Base-by-base conservation (phyloP, 2,888 invertebrate species). In the Holacanthella duospinosa region DNA sequence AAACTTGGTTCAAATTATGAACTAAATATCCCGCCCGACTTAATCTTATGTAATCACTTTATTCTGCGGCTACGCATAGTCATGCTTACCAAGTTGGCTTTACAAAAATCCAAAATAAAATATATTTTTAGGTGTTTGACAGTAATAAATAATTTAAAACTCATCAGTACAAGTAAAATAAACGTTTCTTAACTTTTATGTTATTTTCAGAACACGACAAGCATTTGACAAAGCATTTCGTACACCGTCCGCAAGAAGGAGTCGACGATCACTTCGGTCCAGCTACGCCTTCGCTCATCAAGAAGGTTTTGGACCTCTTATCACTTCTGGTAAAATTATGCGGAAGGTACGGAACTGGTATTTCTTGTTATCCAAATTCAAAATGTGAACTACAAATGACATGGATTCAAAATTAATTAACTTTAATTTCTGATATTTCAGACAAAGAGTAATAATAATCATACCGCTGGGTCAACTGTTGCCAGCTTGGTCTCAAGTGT, bases 271-370 rank as follows among this genome's bases (percentile, higher is more conserved):
- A 29, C 84, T 96, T 68, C 87, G 96, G 63, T 95, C 95, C 16
- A 96, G 97, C 63, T 94, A 99, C 80, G 97, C 97, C 12, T 99
- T 99, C 80, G 93, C 97, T 63, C 97, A 99, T 80, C 93, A 94
- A 76, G 92, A 93, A 82, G 95, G 95, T 74, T 96, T 95, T 79
- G 95, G 95, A 57, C 84, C 93, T 25, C 87, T 99, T 73, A 99
- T 99, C 77, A 97, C 95, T 16, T 93, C 93, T 58, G 96, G 95
- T 65, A 93, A 93, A 80, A 93, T 95, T 75, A 94, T 95, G 93
- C 83, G 86, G 58, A 70, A 70, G 68, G 68, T 64, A 62, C 2
- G 36, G 36, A 36, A n/a, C n/a, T n/a, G n/a, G n/a, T n/a, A n/a
- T n/a, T n/a, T 36, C 6, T 36, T 9, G 6, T 36, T 36, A 36